Base-by-base conservation (phyloP, 2,888 invertebrate genomes). In the Diarsia rubi region DNA sequence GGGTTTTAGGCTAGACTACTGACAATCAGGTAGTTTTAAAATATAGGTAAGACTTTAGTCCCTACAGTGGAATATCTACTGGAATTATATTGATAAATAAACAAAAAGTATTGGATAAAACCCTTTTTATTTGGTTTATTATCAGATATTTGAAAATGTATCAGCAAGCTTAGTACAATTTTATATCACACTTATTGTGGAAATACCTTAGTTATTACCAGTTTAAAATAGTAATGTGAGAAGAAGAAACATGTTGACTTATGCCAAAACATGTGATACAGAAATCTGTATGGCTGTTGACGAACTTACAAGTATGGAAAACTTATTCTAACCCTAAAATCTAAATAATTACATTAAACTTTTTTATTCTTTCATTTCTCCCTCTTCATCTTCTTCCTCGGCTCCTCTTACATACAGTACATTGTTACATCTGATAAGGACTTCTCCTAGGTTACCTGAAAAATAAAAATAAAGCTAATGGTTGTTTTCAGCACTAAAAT, bases 381-480 rank as follows among this genome's bases (percentile, higher is more conserved):
- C 99, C 94, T 99, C 99, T 95, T 99, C 99, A 88, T 99, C 99
- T 90, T 99, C 99, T 91, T 99, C 99, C 86, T 99, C 99, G 0
- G 98, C 98, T 0, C 99, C 99, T 94, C 99, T 97, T 70, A 99
- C 98, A 92, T 99, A 99, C 78, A 99, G 96, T 0, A 99, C 98
- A 96, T 99, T 99, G 94, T 99, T 99, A 96, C 99, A 99, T 92
- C 99, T 97, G 86, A 99, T 98, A 21, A 99, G 97, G 49, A 99
- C 99, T 97, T 99, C 99, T 16, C 99, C 99, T 14, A 99, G 97
- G 92, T 98, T 99, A 67, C 98, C 98, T 97, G 87, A 42, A 95
- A 92, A 14, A 16, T 44, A 75, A 57, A 59, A 27, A 19, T 31
- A 19, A 1, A 14, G 1, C 8, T 57, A 27, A 27, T 19, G 0